These are phyloP conservation scores for Macheiramphus alcinus DNA, from an alignment of 2,113 vertebrate genomes.

Conservation along the genomic window DNA sequence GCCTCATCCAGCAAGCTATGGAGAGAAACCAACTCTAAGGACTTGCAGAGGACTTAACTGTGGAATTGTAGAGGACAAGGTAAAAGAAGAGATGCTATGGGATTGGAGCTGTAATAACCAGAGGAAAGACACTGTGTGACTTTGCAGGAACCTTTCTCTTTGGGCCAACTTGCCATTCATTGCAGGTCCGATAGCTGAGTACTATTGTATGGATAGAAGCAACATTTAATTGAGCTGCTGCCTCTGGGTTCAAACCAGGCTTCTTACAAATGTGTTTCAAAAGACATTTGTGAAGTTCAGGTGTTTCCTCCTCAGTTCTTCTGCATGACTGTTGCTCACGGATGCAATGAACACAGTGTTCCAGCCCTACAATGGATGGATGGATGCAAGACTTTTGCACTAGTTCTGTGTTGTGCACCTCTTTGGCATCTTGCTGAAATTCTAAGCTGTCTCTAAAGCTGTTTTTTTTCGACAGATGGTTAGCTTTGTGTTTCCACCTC, in stretches of 20 bases:
- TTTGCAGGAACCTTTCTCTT: not conserved
- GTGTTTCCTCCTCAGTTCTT: not conserved
- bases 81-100: not conserved
- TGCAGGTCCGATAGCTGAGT: not conserved
- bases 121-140: not conserved
- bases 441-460: not conserved
- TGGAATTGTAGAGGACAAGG: not conserved
- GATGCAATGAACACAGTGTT: not conserved
- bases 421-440: not conserved
- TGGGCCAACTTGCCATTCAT: not conserved
- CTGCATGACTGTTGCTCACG: not conserved
- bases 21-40: not conserved
- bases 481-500: not conserved
- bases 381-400: not conserved
- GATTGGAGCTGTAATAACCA: not conserved
- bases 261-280: not conserved
- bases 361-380: not conserved
- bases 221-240: fast-evolving
- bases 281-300: not conserved
- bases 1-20: not conserved
- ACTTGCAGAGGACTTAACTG: not conserved
- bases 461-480: not conserved
- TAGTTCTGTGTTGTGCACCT: not conserved
- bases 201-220: not conserved
- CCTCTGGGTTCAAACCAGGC: not conserved